These are phyloP conservation scores for Drosophila hydei DNA, from an alignment of 1,140 invertebrate genomes.

Conservation along the genomic window DNA sequence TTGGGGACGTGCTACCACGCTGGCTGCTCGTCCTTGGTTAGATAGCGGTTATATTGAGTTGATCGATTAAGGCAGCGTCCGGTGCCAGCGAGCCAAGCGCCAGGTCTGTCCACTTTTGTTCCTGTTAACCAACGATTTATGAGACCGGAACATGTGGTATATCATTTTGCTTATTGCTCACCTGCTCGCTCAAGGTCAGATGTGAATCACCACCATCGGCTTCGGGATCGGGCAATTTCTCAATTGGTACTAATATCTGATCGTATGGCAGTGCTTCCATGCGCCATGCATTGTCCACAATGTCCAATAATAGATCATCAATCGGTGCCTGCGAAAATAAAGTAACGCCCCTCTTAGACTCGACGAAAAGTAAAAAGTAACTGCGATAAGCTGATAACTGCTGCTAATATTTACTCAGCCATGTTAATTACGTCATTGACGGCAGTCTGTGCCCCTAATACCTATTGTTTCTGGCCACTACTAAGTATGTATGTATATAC, in stretches of 20 bases:
- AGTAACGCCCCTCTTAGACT: conserved; percentile 39
- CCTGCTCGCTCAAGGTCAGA: conserved; percentile 94
- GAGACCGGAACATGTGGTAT: conserved; percentile 7
- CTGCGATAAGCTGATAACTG: conserved; percentile 25
- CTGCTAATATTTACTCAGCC: conserved; percentile 15
- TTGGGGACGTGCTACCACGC: conserved; percentile 48
- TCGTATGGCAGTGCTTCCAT: conserved; percentile 94
- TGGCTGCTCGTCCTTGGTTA: conserved; percentile 67
- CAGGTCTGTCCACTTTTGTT: conserved; percentile 94
- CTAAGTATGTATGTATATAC: conserved; percentile 29
- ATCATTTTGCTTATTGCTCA: conserved; percentile 38
- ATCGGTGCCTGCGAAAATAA: conserved; percentile 75
- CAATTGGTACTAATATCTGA: conserved; percentile 93
- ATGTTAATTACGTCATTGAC: conserved; percentile 61
- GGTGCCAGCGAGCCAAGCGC: conserved; percentile 86
- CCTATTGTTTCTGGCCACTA: conserved; percentile 46
- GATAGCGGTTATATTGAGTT: conserved; percentile 76
- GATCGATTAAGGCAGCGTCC: conserved; percentile 78
- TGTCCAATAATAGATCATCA: conserved; percentile 92
- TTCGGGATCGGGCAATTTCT: conserved; percentile 96
- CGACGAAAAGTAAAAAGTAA: conserved; percentile 22
- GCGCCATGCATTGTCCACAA: conserved; percentile 95
- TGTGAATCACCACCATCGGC: conserved; percentile 96
- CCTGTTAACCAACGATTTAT: conserved; percentile 46
- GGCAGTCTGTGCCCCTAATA: conserved; percentile 23